Percentiles rank a stretch among this genome's conserved stretches.
phyloP scores from a whole-genome alignment of 2,888 invertebrate genomes.

The Urechis unicinctus region DNA sequence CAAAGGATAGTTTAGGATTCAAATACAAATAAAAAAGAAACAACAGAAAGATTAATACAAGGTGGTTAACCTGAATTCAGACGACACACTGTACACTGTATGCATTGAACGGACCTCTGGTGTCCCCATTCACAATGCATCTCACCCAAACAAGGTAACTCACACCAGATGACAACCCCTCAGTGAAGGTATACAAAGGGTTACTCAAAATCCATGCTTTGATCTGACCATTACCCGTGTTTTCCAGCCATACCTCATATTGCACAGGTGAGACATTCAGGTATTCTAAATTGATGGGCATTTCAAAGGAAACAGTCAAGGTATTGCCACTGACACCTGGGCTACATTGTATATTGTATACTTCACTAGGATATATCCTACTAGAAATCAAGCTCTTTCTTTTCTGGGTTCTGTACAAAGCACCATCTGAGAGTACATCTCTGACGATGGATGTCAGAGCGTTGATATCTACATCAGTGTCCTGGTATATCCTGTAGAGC shows the following conservation, averaged over 20 bases:
- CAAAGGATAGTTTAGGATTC: no score
- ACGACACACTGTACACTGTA: slow-evolving; percentile 5
- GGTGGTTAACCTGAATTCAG: no score
- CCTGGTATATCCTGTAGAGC: slow-evolving; percentile 55
- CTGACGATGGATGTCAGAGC: slow-evolving; percentile 26
- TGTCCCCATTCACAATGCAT: slow-evolving; percentile 19
- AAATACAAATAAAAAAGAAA: no score
- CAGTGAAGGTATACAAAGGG: slow-evolving; percentile 10
- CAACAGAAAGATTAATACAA: no score
- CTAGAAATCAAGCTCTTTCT: no score
- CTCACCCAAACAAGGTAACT: slow-evolving; percentile 30
- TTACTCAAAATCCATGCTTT: slow-evolving; percentile 17
- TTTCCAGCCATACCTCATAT: slow-evolving; percentile 33
- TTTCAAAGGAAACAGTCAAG: no score
- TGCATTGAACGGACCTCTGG: slow-evolving; percentile 27
- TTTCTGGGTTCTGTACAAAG: slow-evolving; percentile 6
- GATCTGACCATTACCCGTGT: slow-evolving; percentile 15
- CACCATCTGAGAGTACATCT: slow-evolving; percentile 14
- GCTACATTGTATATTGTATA: no score
- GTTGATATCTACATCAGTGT: slow-evolving; percentile 49
- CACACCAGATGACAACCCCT: slow-evolving; percentile 12
- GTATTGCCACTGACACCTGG: no score
- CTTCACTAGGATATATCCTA: no score
- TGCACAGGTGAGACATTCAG: slow-evolving; percentile 9
- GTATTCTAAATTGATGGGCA: background rate